Conservation (phyloP, 2,888 invertebrate species). For the Isoperla grammatica region DNA sequence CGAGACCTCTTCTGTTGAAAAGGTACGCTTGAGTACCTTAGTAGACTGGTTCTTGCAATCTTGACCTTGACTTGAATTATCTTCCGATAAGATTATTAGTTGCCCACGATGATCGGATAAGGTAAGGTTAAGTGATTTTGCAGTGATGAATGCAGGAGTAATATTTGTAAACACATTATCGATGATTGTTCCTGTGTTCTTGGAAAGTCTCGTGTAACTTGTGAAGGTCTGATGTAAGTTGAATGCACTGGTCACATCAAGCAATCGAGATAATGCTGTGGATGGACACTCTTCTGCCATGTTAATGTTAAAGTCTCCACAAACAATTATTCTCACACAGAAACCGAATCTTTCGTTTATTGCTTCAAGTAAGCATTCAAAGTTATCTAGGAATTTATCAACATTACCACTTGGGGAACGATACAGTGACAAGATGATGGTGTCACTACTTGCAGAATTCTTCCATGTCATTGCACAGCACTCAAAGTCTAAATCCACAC, state of each 20-base stretch:
- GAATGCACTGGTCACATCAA: neutral
- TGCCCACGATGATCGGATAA: no score
- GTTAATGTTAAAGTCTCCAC: neutral
- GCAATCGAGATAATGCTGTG: neutral
- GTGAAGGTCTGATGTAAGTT: neutral
- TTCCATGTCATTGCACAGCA: constrained; percentile 5
- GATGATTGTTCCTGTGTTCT: neutral
- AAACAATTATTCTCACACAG: neutral
- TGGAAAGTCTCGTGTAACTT: neutral
- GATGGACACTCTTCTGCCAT: neutral
- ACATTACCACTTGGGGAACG: neutral
- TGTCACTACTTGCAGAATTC: neutral
- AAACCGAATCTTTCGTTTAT: neutral
- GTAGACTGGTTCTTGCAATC: no score
- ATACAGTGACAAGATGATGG: neutral
- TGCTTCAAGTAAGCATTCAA: neutral
- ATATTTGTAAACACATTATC: neutral
- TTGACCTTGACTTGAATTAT: no score
- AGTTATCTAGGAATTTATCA: neutral
- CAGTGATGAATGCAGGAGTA: no score
- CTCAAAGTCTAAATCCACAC: neutral
- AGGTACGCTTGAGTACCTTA: no score
- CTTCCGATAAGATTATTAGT: no score
- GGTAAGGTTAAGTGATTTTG: no score
- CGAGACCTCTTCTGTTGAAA: no score